These are phyloP conservation scores for Knipowitschia caucasica DNA, from an alignment of 2,797 vertebrate genomes.

Conservation along the genomic window DNA sequence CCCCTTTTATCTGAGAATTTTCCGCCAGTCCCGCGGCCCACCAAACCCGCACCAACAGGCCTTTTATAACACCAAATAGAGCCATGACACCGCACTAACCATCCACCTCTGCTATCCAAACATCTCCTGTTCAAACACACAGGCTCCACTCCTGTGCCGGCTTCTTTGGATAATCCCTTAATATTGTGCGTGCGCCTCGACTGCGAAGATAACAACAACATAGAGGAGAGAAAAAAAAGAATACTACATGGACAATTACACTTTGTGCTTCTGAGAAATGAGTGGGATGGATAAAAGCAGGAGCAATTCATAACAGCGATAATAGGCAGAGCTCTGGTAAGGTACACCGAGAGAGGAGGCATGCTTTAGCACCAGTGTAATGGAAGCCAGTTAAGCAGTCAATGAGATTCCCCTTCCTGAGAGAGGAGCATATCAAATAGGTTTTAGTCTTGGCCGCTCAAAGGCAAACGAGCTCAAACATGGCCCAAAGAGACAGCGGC, in stretches of 20 bases:
- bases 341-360: conserved; percentile 50
- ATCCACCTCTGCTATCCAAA: conserved; percentile 5
- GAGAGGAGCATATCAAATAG: conserved; percentile 66
- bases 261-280: conserved; percentile 68
- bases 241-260: conserved; percentile 55
- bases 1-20: no score
- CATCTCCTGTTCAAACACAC: conserved; percentile 2
- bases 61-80: conserved; percentile 5
- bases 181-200: conserved; percentile 50
- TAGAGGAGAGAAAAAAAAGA: conserved; percentile 44
- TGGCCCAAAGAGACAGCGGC: conserved; percentile 61
- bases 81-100: conserved; percentile 3
- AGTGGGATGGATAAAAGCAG: conserved; percentile 64
- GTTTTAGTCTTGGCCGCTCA: conserved; percentile 69
- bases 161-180: conserved; percentile 39
- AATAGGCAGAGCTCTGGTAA: conserved; percentile 54
- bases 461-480: conserved; percentile 66
- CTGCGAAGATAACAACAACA: conserved; percentile 45
- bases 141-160: conserved; percentile 19
- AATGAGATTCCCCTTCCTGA: conserved; percentile 73
- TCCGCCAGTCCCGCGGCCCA: conserved; percentile 5
- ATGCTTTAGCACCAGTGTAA: conserved; percentile 77
- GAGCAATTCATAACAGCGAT: conserved; percentile 60
- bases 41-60: background rate
- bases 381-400: conserved; percentile 79